Base-by-base conservation (phyloP, 2,113 vertebrate species). In the Talpa occidentalis region DNA sequence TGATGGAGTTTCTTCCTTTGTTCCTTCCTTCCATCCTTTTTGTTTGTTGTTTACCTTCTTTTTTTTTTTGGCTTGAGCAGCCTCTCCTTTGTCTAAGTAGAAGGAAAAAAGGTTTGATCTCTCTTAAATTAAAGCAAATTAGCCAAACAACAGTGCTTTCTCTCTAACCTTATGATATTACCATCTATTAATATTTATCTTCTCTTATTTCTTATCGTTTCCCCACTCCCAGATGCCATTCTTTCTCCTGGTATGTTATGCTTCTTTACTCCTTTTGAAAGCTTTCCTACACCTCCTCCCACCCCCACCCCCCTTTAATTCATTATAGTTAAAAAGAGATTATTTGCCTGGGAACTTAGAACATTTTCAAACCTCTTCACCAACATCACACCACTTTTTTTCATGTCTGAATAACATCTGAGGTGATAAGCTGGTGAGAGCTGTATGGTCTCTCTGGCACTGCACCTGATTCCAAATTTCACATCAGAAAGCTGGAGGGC, bases 201-300 rank as follows among this genome's bases (percentile, higher is more conserved):
- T 70, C n/a, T 78, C 35, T 26, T 60, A 60, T 60, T 37, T 78
- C 28, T 64, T 60, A 21, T 17, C 56, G 3, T 26, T 54, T 17
- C 2, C 52, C 19, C 2, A 19, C 17, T 88, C 30, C 22, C 22
- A 78, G 32, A 70, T 74, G 30, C 60, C 66, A 32, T 5, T n/a
- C 14, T 88, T 83, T 26, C 49, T 42, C 66, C 85, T 73, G 35
- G 49, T 74, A 1, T n/a, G 49, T 66, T 76, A n/a, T 87, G 28
- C 59, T 59, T n/a, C 37, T 86, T 86, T 85, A 64, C 40, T 42
- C n/a, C 83, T 79, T 93, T 93, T 40, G 42, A 90, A 67, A 74
- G 35, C 40, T 74, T 60, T 60, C 40, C 40, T 87, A 69, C 26
- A 40, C 87, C 28, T 15, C 12, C 52, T 17, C 6, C 15, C 52